Evolutionary conservation across 2,113 vertebrate species (phyloP).

Genomic region (Atherinomorus stipes): DNA sequence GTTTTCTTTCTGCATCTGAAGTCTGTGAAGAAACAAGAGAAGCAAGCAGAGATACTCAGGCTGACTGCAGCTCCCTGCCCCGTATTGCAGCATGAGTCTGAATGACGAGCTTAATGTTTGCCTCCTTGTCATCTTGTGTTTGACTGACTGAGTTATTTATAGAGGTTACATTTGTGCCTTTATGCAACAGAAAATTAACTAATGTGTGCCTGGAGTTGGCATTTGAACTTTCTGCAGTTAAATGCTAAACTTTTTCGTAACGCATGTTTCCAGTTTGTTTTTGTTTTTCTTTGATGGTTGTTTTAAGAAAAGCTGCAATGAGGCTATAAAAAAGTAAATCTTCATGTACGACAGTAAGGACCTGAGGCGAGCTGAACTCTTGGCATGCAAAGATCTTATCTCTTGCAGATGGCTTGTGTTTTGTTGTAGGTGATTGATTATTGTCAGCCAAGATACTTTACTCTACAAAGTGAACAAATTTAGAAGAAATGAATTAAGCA

Average conservation of each 20-base stretch:
- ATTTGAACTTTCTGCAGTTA: neutral
- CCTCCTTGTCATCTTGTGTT: slow-evolving; percentile 8
- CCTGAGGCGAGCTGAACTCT: neutral
- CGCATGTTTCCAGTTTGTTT: neutral
- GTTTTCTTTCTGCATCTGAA: slow-evolving; percentile 39
- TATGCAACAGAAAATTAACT: slow-evolving; percentile 22
- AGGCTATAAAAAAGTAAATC: neutral
- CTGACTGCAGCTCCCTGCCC: neutral
- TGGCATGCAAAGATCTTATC: neutral
- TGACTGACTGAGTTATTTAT: slow-evolving; percentile 36
- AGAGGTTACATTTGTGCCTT: neutral
- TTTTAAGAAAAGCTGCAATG: neutral
- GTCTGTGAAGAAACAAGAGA: slow-evolving; percentile 33
- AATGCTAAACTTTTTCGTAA: neutral
- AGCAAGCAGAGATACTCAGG: neutral
- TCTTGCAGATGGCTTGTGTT: neutral
- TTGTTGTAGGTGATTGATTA: neutral
- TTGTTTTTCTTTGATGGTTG: neutral
- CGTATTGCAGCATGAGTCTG: neutral
- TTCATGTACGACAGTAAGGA: neutral
- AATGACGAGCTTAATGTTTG: slow-evolving; percentile 20
- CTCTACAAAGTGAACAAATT: neutral
- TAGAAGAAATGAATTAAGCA: neutral
- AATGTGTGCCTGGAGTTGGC: neutral
- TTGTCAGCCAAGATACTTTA: neutral